A percentile compares a stretch with the other conserved stretches of the same genome.
phyloP scores from a whole-genome alignment of 2,113 vertebrate genomes.

The Potamarius usumacintae region DNA sequence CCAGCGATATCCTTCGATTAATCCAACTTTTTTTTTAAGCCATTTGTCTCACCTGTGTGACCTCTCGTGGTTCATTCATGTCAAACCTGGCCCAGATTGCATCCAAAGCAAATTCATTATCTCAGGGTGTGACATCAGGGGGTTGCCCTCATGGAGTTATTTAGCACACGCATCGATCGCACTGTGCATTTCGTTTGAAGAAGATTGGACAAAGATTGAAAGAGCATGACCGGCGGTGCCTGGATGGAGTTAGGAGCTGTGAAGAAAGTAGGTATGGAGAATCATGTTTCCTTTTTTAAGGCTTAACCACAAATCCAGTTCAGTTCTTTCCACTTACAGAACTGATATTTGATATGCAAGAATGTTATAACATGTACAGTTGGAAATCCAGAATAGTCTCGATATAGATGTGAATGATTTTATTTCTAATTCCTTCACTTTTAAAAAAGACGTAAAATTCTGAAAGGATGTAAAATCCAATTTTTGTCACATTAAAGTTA shows the following conservation, averaged over 20 bases:
- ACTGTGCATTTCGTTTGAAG: slow-evolving; percentile 63
- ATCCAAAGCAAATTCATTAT: slow-evolving; percentile 66
- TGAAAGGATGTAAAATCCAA: slow-evolving; percentile 1
- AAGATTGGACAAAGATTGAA: slow-evolving; percentile 63
- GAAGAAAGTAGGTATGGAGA: slow-evolving; percentile 61
- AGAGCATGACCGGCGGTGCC: slow-evolving; percentile 60
- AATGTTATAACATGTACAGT: background rate
- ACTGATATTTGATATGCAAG: background rate
- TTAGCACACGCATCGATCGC: slow-evolving; percentile 61
- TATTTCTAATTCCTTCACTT: background rate
- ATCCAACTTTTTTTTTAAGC: slow-evolving; percentile 16
- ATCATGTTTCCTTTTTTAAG: slow-evolving; percentile 59
- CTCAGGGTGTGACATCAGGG: slow-evolving; percentile 67
- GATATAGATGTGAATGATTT: background rate
- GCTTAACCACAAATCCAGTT: slow-evolving; percentile 62
- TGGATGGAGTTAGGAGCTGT: slow-evolving; percentile 38
- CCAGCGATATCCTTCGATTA: slow-evolving; percentile 16
- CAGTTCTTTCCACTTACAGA: background rate
- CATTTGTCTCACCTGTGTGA: slow-evolving; percentile 44
- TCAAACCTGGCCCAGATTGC: slow-evolving; percentile 60
- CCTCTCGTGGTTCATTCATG: slow-evolving; percentile 45
- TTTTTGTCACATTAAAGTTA: background rate
- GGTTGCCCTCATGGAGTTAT: slow-evolving; percentile 60
- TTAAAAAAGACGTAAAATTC: background rate
- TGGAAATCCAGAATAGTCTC: background rate